Conservation (phyloP, 2,888 invertebrate species). For the Xestobium rufovillosum region DNA sequence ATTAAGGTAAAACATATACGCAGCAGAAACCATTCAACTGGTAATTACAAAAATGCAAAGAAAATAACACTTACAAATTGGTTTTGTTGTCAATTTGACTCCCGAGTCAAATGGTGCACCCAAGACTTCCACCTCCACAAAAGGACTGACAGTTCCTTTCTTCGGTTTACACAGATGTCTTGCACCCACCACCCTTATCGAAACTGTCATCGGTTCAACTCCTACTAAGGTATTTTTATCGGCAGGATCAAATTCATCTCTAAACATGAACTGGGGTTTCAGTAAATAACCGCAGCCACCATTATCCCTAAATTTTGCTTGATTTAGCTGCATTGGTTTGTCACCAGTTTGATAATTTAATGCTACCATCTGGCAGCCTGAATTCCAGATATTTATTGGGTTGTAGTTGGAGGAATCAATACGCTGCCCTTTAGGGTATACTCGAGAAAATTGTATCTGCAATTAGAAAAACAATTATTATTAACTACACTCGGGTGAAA, state of each 20-base stretch:
- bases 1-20: too few relatives aligned
- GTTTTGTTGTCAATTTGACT: constrained; percentile 77
- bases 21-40: constrained; percentile 2
- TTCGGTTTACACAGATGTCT: constrained; percentile 80
- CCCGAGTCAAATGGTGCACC: constrained; percentile 83
- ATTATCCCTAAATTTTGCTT: constrained; percentile 87
- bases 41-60: background rate
- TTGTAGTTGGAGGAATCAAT: constrained; percentile 97
- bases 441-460: constrained; percentile 77
- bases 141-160: constrained; percentile 80
- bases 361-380: constrained; percentile 95
- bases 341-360: constrained; percentile 96
- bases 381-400: constrained; percentile 92
- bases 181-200: constrained; percentile 78
- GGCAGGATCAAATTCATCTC: constrained; percentile 70
- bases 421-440: constrained; percentile 91
- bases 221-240: constrained; percentile 55
- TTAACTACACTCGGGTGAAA: too few relatives aligned
- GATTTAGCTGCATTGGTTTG: constrained; percentile 93
- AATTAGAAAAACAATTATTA: constrained; percentile 10
- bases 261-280: constrained; percentile 83
- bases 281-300: constrained; percentile 89
- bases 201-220: constrained; percentile 55
- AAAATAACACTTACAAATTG: constrained; percentile 57
- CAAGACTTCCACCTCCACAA: constrained; percentile 83